A percentile compares a stretch with the other conserved stretches of the same genome.
phyloP scores from a whole-genome alignment of 1,140 invertebrate genomes.

The Papilio helenus region DNA sequence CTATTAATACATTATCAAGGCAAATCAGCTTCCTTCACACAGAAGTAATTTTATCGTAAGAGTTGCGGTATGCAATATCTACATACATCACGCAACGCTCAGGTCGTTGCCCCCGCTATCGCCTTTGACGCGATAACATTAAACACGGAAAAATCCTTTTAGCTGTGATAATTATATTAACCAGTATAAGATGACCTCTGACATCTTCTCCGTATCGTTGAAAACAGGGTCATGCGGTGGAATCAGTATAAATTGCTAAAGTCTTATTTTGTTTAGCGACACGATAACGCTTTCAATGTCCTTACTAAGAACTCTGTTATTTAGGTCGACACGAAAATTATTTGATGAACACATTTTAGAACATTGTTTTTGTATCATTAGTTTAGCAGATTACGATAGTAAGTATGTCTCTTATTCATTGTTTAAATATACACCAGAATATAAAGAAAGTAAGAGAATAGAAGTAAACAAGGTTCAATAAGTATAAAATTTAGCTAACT shows the following conservation, averaged over 20 bases:
- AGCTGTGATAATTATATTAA: slow-evolving; percentile 59
- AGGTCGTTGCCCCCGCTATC: slow-evolving; percentile 76
- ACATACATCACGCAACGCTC: slow-evolving; percentile 62
- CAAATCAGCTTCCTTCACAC: background rate
- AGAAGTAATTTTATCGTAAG: slow-evolving; percentile 26
- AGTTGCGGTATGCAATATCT: slow-evolving; percentile 48
- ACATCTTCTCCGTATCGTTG: slow-evolving; percentile 34
- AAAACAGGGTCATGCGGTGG: slow-evolving; percentile 39
- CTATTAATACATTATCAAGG: slow-evolving; percentile 25
- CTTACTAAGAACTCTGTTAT: slow-evolving; percentile 34
- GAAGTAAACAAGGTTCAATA: background rate
- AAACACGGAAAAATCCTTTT: slow-evolving; percentile 76
- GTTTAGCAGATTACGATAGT: background rate
- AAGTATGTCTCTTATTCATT: background rate
- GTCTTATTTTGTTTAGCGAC: slow-evolving; percentile 47
- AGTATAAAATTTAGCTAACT: too few species aligned
- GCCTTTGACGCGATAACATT: slow-evolving; percentile 68
- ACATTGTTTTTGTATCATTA: background rate
- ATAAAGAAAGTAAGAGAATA: background rate
- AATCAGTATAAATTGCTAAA: slow-evolving; percentile 33
- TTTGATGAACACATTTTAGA: slow-evolving; percentile 41
- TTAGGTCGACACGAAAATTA: slow-evolving; percentile 43
- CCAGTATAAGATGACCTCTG: slow-evolving; percentile 54
- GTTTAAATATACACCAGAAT: background rate
- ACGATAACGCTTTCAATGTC: slow-evolving; percentile 30